Conservation (phyloP, 1,140 invertebrate species). For the Nixonia krombeini region DNA sequence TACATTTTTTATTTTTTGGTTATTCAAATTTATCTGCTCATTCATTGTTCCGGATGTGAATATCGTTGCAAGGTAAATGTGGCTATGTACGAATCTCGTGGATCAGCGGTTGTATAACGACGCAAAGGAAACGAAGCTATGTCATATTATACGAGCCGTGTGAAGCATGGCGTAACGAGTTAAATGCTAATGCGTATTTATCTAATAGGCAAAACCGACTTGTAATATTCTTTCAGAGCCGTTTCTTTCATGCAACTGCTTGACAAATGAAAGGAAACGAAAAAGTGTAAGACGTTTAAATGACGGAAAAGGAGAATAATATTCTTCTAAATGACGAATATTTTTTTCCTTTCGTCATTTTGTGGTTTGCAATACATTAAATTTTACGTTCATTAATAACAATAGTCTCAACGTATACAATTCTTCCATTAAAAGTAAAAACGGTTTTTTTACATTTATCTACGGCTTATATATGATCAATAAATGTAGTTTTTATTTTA, state of each 20-base stretch:
- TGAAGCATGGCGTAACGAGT: slow-evolving; percentile 43
- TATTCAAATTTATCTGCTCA: slow-evolving; percentile 20
- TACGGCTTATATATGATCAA: too few species aligned
- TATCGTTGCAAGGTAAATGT: slow-evolving; percentile 8
- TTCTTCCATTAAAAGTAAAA: too few species aligned
- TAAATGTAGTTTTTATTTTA: too few species aligned
- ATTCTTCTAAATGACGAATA: too few species aligned
- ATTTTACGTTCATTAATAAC: too few species aligned
- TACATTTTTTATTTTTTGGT: slow-evolving; percentile 8
- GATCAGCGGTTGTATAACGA: slow-evolving; percentile 37
- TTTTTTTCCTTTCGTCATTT: too few species aligned
- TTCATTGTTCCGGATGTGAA: slow-evolving; percentile 17
- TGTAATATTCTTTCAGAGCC: slow-evolving; percentile 20
- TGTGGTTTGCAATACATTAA: too few species aligned
- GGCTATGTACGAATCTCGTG: slow-evolving; percentile 5
- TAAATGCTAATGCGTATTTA: slow-evolving; percentile 40
- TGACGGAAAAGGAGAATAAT: too few species aligned
- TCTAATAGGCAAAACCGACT: slow-evolving; percentile 34
- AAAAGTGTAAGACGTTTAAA: too few species aligned
- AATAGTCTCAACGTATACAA: too few species aligned
- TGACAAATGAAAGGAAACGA: too few species aligned
- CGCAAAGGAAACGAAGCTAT: slow-evolving; percentile 36
- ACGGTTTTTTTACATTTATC: too few species aligned
- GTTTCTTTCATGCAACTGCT: slow-evolving; percentile 17
- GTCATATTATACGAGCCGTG: slow-evolving; percentile 36